phyloP scores from a whole-genome alignment of 2,888 invertebrate genomes.

The Calephelis perditalis region DNA sequence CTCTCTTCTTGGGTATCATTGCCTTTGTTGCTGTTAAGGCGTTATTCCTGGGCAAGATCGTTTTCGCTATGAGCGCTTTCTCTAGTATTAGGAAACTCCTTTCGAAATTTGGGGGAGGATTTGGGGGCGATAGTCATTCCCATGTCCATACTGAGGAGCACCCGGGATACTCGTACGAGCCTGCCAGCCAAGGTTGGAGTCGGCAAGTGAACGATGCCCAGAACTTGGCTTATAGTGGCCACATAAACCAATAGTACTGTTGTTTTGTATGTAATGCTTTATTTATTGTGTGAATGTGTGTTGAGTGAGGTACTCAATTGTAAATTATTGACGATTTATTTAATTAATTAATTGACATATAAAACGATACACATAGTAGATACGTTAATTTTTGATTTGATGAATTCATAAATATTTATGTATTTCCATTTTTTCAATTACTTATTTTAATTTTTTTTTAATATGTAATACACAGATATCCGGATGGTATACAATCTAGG shows the following conservation, averaged over 20 bases:
- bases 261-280: slow-evolving; percentile 38
- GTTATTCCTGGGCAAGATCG: slow-evolving; percentile 89
- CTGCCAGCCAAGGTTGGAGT: slow-evolving; percentile 79
- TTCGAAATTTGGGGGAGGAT: slow-evolving; percentile 70
- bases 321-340: slow-evolving; percentile 41
- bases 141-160: slow-evolving; percentile 75
- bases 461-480: too few species aligned
- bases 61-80: slow-evolving; percentile 86
- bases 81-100: slow-evolving; percentile 82
- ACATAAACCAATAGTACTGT: slow-evolving; percentile 37
- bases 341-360: slow-evolving; percentile 36
- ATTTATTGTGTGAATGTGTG: slow-evolving; percentile 40
- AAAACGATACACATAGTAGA: slow-evolving; percentile 14
- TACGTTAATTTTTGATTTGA: not conserved
- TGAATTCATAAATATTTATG: too few species aligned
- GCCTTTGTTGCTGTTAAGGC: slow-evolving; percentile 91
- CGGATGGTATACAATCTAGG: too few species aligned
- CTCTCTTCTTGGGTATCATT: slow-evolving; percentile 84
- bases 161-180: slow-evolving; percentile 72
- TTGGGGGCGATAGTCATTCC: slow-evolving; percentile 79
- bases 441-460: too few species aligned
- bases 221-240: slow-evolving; percentile 81
- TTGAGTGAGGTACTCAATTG: slow-evolving; percentile 54
- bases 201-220: slow-evolving; percentile 82
- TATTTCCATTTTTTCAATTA: too few species aligned